These are phyloP conservation scores for Oophaga sylvatica DNA, from an alignment of 2,797 vertebrate species.

Conservation along the genomic window DNA sequence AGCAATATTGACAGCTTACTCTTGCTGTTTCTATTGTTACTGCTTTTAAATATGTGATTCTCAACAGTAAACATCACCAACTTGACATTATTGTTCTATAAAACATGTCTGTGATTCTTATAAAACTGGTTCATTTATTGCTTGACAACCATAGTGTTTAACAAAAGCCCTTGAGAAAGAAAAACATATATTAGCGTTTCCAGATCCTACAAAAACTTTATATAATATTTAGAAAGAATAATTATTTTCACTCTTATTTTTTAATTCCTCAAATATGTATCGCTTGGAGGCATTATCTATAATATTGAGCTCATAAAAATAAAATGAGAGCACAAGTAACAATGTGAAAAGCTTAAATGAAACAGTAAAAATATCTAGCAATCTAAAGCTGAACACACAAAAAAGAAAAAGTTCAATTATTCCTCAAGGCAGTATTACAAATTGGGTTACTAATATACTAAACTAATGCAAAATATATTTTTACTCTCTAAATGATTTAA, in stretches of 20 bases:
- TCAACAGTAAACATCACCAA: neutral
- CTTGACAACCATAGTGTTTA: slow-evolving; percentile 7
- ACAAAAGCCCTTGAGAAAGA: slow-evolving; percentile 11
- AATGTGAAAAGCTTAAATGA: slow-evolving; percentile 2
- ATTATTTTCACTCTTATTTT: neutral
- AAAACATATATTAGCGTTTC: neutral
- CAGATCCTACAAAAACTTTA: neutral
- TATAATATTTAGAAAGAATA: neutral
- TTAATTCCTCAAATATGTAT: neutral
- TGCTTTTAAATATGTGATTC: neutral
- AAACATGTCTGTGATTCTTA: neutral
- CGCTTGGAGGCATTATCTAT: neutral
- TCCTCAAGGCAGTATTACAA: slow-evolving; percentile 27
- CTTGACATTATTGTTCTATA: slow-evolving; percentile 12
- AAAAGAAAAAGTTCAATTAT: slow-evolving; percentile 42
- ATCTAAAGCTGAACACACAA: slow-evolving; percentile 28
- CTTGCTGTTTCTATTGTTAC: neutral
- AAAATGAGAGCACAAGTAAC: slow-evolving; percentile 11
- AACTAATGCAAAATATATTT: neutral
- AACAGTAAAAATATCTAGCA: neutral
- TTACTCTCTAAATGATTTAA: slow-evolving; percentile 26
- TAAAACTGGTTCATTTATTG: slow-evolving; percentile 26
- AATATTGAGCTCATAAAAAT: neutral
- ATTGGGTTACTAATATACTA: slow-evolving; percentile 11
- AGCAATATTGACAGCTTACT: neutral